Conservation (phyloP, 2,797 vertebrate genomes). For the Molossus alvarezi region DNA sequence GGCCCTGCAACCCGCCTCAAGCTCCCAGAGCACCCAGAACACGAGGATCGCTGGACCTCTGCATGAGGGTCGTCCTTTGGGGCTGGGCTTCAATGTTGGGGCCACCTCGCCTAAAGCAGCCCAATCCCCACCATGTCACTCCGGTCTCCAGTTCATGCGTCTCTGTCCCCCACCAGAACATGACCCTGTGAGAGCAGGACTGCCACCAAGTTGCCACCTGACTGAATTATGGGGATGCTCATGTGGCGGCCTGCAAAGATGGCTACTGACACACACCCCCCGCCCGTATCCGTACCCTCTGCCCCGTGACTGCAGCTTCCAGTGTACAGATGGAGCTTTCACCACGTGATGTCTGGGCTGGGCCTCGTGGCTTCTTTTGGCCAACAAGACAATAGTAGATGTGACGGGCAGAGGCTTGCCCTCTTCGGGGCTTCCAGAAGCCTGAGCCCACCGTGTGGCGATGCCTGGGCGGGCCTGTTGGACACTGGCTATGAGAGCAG, state of each 20-base stretch:
- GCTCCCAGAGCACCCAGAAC: neutral
- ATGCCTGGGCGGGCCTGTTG: neutral
- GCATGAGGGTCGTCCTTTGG: neutral
- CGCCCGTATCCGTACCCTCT: neutral
- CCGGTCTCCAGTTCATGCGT: neutral
- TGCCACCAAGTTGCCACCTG: neutral
- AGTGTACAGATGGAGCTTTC: neutral
- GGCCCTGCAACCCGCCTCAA: neutral
- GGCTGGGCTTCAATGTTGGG: too few relatives aligned
- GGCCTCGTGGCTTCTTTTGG: neutral
- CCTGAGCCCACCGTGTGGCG: neutral
- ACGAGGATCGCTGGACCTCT: neutral
- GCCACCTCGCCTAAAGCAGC: neutral
- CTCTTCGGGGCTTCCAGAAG: neutral
- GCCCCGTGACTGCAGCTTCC: neutral
- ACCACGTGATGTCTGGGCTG: neutral
- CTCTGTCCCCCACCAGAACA: neutral
- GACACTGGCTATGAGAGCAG: neutral
- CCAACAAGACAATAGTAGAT: neutral
- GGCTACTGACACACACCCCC: neutral
- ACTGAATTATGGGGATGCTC: neutral
- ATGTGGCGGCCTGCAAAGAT: fast-evolving
- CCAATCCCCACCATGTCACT: neutral
- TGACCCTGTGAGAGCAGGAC: neutral
- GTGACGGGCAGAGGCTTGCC: neutral